Evolutionary conservation across 1,140 invertebrate species (phyloP), one percentile per base, ranked within the genome.

Genomic region (Diabrotica undecimpunctata): DNA sequence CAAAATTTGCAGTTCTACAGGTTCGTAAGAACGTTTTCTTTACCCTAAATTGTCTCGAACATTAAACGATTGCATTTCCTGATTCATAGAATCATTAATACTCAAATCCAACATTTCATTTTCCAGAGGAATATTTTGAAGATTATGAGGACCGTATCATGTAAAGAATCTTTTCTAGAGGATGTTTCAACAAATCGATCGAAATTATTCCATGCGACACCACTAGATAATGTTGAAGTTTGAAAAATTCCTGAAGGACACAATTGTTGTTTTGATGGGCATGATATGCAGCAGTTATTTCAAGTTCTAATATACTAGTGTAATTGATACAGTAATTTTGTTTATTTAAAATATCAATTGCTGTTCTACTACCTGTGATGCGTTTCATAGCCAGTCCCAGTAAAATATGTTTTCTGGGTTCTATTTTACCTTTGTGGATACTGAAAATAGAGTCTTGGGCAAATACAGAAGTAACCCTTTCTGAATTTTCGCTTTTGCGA

Each of bases 11-110:
- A 46, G 52, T 13, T 6, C 38, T 56, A 56, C 59, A 14, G 6
- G 7, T 9, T 61, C 59, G 13, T 7, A 61, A 5, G 59, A 61
- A 25, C 39, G 37, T 35, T 61, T 50, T 52, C 59, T 14, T 51
- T 64, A 59, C 7, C 61, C 67, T 57, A 38, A 35, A 59, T 52
- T 41, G 59, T 66, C 58, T 46, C 55, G 64, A 69, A 69, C 39
- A 64, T 63, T 69, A 51, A 57, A 59, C n/a, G 62, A 14, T 41
- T 65, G 66, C 66, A 74, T 70, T 66, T 66, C 66, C 56, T 76
- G 75, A 51, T 81, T 79, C n/a, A 78, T 80, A 12, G 81, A 79
- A 12, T 78, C 81, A 61, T 81, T 80, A 67, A 81, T 56, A 6
- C n/a, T n/a, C n/a, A 41, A 7, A 10, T 7, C 10, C 6, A 7